phyloP scores from a whole-genome alignment of 2,888 invertebrate genomes.

The Frankliniella intonsa region DNA sequence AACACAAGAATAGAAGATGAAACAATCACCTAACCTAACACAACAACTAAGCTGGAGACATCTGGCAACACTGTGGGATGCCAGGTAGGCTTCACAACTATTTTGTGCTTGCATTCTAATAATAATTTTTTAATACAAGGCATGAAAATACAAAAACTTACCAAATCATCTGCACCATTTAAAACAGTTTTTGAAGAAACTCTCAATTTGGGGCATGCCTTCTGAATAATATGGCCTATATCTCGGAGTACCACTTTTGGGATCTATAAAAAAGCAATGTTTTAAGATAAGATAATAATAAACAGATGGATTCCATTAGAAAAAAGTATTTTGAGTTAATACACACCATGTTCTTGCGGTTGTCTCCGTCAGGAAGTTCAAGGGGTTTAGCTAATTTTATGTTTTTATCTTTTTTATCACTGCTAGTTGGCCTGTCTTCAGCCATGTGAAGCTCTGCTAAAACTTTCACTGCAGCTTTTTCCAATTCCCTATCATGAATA shows the following conservation, averaged over 20 bases:
- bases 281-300: not conserved
- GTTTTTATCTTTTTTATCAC: no score
- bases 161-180: not conserved
- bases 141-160: not conserved
- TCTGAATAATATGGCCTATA: not conserved
- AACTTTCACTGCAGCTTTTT: not conserved
- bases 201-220: not conserved
- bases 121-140: not conserved
- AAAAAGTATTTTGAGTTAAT: not conserved
- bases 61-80: not conserved
- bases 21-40: not conserved
- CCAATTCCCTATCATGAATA: not conserved
- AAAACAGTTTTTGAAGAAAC: not conserved
- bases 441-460: not conserved
- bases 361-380: not conserved
- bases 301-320: not conserved
- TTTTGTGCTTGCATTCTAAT: not conserved
- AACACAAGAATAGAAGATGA: no score
- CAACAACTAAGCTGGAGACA: not conserved
- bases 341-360: not conserved
- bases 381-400: not conserved
- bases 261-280: not conserved
- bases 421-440: not conserved
- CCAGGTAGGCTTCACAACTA: not conserved
- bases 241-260: not conserved